Conservation (phyloP, 2,113 vertebrate genomes). For the Epinephelus moara region DNA sequence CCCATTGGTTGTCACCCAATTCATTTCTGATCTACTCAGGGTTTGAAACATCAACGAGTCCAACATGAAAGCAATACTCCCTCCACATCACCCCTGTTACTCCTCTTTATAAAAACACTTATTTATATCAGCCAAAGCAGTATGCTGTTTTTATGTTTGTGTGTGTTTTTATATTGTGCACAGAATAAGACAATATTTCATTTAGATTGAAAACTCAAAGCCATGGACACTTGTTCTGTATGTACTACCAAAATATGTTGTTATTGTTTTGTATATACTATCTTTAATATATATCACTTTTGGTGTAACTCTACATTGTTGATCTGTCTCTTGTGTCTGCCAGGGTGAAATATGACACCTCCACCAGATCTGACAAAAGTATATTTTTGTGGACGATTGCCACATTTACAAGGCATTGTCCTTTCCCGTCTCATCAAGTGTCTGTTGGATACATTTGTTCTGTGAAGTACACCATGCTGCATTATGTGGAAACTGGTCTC, state of each 20-base stretch:
- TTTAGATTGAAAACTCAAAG: conserved; percentile 88
- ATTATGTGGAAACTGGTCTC: not conserved
- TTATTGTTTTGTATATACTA: conserved; percentile 90
- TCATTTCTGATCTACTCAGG: conserved; percentile 73
- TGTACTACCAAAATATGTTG: conserved; percentile 89
- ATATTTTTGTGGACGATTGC: conserved; percentile 25
- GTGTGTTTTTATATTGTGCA: conserved; percentile 90
- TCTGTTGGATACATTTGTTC: conserved; percentile 20
- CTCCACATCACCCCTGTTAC: conserved; percentile 13
- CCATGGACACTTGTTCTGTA: conserved; percentile 91
- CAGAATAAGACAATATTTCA: conserved; percentile 88
- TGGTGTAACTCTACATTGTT: conserved; percentile 90
- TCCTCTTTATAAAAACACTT: conserved; percentile 49
- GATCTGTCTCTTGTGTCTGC: conserved; percentile 38
- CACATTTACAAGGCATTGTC: not conserved
- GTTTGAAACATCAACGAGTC: conserved; percentile 77
- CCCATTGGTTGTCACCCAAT: conserved; percentile 39
- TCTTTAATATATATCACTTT: conserved; percentile 93
- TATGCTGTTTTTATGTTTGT: conserved; percentile 84
- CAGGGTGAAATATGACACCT: conserved; percentile 62
- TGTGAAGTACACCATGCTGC: conserved; percentile 4
- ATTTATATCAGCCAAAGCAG: conserved; percentile 97
- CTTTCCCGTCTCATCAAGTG: not conserved
- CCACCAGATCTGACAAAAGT: conserved; percentile 88
- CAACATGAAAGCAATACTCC: conserved; percentile 89